Conservation (phyloP, 2,113 vertebrate species). For the Peromyscus californicus region DNA sequence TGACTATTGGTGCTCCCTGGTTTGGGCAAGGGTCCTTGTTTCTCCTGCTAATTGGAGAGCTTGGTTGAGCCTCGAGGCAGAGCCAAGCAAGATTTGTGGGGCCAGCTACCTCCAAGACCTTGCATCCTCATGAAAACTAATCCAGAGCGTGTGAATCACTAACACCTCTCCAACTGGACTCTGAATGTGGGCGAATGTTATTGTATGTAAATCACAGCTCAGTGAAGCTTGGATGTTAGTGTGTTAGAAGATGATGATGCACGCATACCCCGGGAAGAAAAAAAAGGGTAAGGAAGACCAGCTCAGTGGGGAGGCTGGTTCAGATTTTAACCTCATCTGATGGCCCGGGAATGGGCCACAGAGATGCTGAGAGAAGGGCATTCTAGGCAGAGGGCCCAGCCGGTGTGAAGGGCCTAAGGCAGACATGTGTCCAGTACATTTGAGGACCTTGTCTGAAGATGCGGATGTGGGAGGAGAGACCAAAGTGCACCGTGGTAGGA, state of each 20-base stretch:
- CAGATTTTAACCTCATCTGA: not conserved
- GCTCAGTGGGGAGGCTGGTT: not conserved
- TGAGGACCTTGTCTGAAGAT: not conserved
- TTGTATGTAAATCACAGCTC: not conserved
- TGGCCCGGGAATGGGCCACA: not conserved
- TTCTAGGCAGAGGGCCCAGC: not conserved
- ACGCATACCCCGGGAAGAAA: rapidly evolving
- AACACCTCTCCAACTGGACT: not conserved
- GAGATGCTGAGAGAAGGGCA: not conserved
- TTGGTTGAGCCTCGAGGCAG: not conserved
- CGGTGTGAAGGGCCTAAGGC: not conserved
- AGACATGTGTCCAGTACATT: not conserved
- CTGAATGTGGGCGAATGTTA: not conserved
- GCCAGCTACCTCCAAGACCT: not conserved
- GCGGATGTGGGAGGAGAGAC: not conserved
- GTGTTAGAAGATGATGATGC: not conserved
- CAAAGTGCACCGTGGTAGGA: not conserved
- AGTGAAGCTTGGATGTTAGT: not conserved
- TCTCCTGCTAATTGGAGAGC: not conserved
- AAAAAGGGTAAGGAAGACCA: not conserved
- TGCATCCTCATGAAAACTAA: not conserved
- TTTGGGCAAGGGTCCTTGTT: not conserved
- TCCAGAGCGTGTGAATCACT: no score
- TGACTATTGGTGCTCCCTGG: not conserved
- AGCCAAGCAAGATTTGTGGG: not conserved